phyloP scores from a whole-genome alignment of 2,113 vertebrate genomes.

The Catagonus wagneri region DNA sequence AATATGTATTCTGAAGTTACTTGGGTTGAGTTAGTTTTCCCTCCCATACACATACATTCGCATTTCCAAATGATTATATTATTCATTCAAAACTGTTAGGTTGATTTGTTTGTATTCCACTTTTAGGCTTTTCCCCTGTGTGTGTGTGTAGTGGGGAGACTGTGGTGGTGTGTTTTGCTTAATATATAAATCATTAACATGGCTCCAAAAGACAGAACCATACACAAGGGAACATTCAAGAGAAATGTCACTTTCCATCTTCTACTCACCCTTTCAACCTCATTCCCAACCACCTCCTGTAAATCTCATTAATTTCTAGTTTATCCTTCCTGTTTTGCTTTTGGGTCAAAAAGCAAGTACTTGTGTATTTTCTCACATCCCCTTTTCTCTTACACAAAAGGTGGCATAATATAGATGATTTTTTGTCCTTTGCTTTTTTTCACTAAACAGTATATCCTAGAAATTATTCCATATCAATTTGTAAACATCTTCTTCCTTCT shows the following conservation, averaged over 20 bases:
- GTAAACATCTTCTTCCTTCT: neutral
- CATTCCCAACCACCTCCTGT: neutral
- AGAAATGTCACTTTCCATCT: neutral
- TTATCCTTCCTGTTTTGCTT: constrained; percentile 35
- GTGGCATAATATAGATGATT: neutral
- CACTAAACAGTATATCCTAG: neutral
- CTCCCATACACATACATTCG: neutral
- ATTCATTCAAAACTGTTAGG: constrained; percentile 8
- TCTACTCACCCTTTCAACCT: neutral
- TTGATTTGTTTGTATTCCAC: neutral
- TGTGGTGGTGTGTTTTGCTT: too few relatives aligned
- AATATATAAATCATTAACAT: neutral
- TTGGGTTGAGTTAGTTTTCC: neutral
- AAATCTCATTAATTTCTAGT: neutral
- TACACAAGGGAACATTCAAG: neutral
- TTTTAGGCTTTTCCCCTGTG: neutral
- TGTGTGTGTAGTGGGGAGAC: neutral
- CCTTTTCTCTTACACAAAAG: neutral
- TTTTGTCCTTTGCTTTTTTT: neutral
- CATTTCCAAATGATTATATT: neutral
- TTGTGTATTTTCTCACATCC: neutral
- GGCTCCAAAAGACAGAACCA: constrained; percentile 1
- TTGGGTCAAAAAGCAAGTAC: neutral
- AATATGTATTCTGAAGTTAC: neutral
- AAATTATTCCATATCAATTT: neutral